These are phyloP conservation scores for Setophaga coronata DNA, from an alignment of 2,113 vertebrate genomes.

Conservation along the genomic window DNA sequence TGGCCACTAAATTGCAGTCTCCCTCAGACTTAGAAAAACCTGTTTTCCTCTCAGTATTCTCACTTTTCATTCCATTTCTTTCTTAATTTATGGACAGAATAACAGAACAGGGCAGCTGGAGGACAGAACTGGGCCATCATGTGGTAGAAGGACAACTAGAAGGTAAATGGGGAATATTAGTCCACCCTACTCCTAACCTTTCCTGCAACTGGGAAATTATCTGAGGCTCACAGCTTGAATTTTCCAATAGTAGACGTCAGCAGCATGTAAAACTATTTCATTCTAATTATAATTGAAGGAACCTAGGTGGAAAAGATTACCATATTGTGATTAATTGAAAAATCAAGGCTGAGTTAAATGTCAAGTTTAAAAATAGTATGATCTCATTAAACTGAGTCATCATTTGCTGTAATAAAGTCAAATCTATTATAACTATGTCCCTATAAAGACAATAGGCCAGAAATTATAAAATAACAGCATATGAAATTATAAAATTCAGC, in stretches of 20 bases:
- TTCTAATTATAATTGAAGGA: slow-evolving; percentile 6
- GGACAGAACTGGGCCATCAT: neutral
- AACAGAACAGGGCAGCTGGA: neutral
- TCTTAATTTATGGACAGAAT: neutral
- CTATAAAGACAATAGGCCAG: neutral
- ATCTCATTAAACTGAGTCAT: neutral
- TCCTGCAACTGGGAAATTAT: neutral
- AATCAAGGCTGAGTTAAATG: neutral
- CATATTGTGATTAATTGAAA: neutral
- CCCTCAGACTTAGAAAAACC: neutral
- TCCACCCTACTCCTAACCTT: neutral
- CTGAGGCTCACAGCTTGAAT: neutral
- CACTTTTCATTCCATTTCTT: neutral
- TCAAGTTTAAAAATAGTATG: neutral
- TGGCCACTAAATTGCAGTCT: neutral
- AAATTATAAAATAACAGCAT: neutral
- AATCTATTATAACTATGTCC: neutral
- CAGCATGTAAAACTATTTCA: neutral
- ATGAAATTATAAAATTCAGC: neutral
- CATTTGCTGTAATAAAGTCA: neutral
- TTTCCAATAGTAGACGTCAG: neutral
- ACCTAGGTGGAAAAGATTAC: neutral
- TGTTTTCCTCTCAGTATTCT: neutral
- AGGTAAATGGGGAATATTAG: neutral
- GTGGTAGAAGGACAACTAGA: neutral